Evolutionary conservation across 2,888 invertebrate species (phyloP), one percentile per base, ranked within the genome.

Genomic region (Megaustenia siamemsis): DNA sequence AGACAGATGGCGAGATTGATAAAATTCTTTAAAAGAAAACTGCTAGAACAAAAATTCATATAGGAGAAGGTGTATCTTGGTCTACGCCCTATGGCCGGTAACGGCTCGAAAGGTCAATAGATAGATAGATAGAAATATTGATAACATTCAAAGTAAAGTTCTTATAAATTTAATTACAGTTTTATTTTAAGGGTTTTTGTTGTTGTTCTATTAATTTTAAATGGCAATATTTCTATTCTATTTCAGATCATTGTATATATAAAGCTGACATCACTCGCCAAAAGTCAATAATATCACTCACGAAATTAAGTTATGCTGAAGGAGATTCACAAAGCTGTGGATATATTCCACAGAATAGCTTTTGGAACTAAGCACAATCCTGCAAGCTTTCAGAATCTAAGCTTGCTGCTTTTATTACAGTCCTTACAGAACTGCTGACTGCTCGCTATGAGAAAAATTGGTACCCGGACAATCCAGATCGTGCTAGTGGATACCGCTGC

Each of bases 401-500:
- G 38, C 73, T 84, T 71, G 71, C 79, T 10, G 71, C 80, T n/a
- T 84, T 84, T 49, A 53, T 84, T 40, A 73, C 84, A 12, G 56
- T 84, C 43, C 84, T 93, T 60, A 88, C 88, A 49, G 87, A 89
- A 79, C 80, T 90, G 71, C 84, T 94, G 80, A 87, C 89, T 69
- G 86, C 87, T n/a, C 95, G 95, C 86, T 96, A 95, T 91, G 93
- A 95, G 92, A 95, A 96, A 93, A 96, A 96, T 92, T 96, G 96
- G 96, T 96, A 96, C 93, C 96, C 96, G 40, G 96, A 96, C 88
- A 95, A 95, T 90, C 96, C 96, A 73, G 95, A 95, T 91, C 96
- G 96, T 93, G 96, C 96, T 82, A 96, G 96, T 93, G 96, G 96
- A 82, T 96, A 96, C 94, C 95, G 96, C 89, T 95, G 96, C 92